Evolutionary conservation across 2,113 vertebrate genomes (phyloP).

Genomic region (Astur gentilis): DNA sequence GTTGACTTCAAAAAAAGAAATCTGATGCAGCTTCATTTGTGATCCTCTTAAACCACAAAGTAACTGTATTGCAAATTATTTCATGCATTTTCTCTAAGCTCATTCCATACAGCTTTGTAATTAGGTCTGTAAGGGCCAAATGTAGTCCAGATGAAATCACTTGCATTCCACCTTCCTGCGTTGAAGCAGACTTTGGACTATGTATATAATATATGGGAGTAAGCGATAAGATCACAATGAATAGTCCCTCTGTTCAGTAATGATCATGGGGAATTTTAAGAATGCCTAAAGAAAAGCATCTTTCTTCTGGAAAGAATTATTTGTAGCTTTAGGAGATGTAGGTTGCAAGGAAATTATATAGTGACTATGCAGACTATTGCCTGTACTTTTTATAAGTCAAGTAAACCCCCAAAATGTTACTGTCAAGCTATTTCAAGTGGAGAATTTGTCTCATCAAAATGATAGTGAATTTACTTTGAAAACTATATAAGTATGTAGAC

Average conservation of each 20-base stretch:
- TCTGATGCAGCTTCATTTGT: neutral
- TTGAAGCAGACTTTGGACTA: neutral
- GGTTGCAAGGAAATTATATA: neutral
- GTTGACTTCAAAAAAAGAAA: neutral
- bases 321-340: neutral
- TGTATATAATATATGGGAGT: neutral
- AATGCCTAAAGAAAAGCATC: neutral
- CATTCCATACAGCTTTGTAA: neutral
- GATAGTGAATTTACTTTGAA: neutral
- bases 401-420: neutral
- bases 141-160: conserved; percentile 4
- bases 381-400: neutral
- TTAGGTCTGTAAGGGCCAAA: neutral
- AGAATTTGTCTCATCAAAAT: neutral
- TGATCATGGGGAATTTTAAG: neutral
- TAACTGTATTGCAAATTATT: neutral
- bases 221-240: neutral
- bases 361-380: neutral
- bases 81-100: neutral
- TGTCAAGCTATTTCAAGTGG: neutral
- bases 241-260: neutral
- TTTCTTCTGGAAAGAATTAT: conserved; percentile 7
- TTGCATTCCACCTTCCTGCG: conserved; percentile 32
- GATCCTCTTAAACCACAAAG: neutral
- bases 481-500: neutral